Evolutionary conservation across 92 coral and sea anemone species (phyloP).

Genomic region (Bergia sp.): DNA sequence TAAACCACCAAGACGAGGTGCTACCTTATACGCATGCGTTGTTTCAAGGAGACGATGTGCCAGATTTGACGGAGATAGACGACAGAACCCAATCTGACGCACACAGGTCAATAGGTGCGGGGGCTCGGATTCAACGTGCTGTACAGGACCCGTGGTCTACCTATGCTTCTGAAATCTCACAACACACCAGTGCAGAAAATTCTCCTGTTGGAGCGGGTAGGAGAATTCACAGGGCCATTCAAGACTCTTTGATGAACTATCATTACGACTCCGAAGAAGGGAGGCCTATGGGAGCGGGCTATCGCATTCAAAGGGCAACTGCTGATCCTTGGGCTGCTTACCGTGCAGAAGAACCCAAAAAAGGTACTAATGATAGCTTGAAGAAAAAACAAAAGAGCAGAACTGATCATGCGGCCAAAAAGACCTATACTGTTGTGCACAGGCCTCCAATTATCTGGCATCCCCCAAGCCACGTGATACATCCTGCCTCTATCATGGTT

Average conservation of each 20-base stretch:
- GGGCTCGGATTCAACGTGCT: slow-evolving; percentile 54
- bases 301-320: slow-evolving; percentile 58
- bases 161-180: background rate
- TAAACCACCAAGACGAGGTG: background rate
- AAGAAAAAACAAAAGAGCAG: slow-evolving; percentile 45
- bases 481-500: slow-evolving; percentile 92
- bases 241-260: slow-evolving; percentile 9
- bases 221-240: slow-evolving; percentile 54
- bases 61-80: background rate
- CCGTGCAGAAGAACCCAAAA: slow-evolving; percentile 55
- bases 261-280: background rate
- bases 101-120: slow-evolving; percentile 51
- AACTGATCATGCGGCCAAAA: slow-evolving; percentile 72
- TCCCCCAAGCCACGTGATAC: slow-evolving; percentile 98
- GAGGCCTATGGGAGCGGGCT: slow-evolving; percentile 45
- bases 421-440: slow-evolving; percentile 83
- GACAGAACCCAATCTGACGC: background rate
- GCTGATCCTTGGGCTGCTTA: slow-evolving; percentile 57
- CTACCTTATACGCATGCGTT: background rate
- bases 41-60: background rate
- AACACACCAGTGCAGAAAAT: background rate
- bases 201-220: slow-evolving; percentile 51
- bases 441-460: slow-evolving; percentile 98
- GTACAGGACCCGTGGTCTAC: slow-evolving; percentile 8
- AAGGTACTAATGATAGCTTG: background rate